phyloP scores from a whole-genome alignment of 2,113 vertebrate species.

The Pipa parva region DNA sequence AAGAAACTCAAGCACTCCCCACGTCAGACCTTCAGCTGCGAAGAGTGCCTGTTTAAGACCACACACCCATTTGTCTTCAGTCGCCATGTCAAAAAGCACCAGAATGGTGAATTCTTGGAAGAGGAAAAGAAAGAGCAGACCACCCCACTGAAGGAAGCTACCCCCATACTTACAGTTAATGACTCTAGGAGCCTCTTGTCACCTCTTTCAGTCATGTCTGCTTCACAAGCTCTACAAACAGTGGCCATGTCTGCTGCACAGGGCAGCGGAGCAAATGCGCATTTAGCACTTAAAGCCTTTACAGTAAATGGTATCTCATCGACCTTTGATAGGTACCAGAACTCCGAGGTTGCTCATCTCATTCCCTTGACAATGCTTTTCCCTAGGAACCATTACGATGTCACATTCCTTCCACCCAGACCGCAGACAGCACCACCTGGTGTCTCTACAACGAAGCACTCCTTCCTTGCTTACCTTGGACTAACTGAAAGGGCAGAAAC shows the following conservation, averaged over 20 bases:
- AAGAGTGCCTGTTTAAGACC: slow-evolving; percentile 95
- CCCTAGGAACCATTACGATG: slow-evolving; percentile 79
- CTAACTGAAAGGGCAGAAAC: slow-evolving; percentile 90
- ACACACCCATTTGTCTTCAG: slow-evolving; percentile 97
- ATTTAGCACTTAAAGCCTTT: slow-evolving; percentile 67
- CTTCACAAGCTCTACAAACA: slow-evolving; percentile 94
- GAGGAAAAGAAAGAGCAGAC: slow-evolving; percentile 62
- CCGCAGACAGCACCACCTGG: slow-evolving; percentile 70
- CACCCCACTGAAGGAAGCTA: slow-evolving; percentile 53
- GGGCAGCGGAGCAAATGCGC: slow-evolving; percentile 57
- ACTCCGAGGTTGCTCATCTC: slow-evolving; percentile 88
- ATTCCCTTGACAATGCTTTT: slow-evolving; percentile 96
- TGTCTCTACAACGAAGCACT: slow-evolving; percentile 88
- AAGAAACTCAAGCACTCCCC: slow-evolving; percentile 98
- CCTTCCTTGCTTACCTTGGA: slow-evolving; percentile 96
- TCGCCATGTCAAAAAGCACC: slow-evolving; percentile 96
- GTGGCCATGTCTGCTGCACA: slow-evolving; percentile 85
- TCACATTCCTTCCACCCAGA: slow-evolving; percentile 84
- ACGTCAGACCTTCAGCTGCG: slow-evolving; percentile 91
- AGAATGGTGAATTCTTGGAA: slow-evolving; percentile 67
- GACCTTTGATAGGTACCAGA: slow-evolving; percentile 83
- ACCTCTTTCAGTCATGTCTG: slow-evolving; percentile 85
- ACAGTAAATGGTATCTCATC: slow-evolving; percentile 70
- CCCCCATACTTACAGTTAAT: slow-evolving; percentile 62
- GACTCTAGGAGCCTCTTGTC: slow-evolving; percentile 77